These are phyloP conservation scores for Smittia aterrima DNA, from an alignment of 2,888 invertebrate species.

Conservation along the genomic window DNA sequence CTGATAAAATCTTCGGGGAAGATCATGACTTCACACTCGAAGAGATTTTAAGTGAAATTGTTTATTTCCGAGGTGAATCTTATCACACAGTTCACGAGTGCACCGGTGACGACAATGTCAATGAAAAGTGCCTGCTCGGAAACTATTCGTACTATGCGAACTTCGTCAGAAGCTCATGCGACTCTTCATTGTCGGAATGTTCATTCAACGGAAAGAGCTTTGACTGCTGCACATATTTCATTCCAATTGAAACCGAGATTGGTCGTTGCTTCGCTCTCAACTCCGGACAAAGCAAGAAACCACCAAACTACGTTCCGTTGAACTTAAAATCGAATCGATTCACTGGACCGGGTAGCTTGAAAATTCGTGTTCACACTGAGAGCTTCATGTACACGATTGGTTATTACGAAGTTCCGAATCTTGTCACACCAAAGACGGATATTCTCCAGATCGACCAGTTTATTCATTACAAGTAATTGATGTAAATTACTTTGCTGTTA, in stretches of 20 bases:
- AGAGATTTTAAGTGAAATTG: constrained; percentile 67
- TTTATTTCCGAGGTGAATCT: constrained; percentile 66
- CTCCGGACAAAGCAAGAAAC: constrained; percentile 57
- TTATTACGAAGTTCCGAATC: constrained; percentile 65
- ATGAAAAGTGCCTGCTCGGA: constrained; percentile 59
- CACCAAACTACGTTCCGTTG: constrained; percentile 24
- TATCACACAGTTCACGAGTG: constrained; percentile 66
- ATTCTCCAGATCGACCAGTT: constrained; percentile 60
- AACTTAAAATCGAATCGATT: constrained; percentile 27
- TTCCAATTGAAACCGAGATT: constrained; percentile 64
- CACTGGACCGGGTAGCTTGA: constrained; percentile 61
- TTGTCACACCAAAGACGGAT: constrained; percentile 64
- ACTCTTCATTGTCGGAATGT: constrained; percentile 59
- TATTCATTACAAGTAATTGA: constrained; percentile 56
- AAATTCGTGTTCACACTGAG: constrained; percentile 56
- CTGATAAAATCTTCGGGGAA: constrained; percentile 60
- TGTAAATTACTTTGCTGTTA: not conserved
- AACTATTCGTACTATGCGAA: constrained; percentile 62
- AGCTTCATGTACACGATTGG: constrained; percentile 47
- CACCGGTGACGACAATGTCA: constrained; percentile 54
- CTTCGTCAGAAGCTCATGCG: constrained; percentile 61
- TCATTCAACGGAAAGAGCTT: constrained; percentile 62
- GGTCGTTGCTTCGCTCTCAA: constrained; percentile 67
- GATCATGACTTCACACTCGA: constrained; percentile 68
- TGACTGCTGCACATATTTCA: constrained; percentile 66